Evolutionary conservation across 2,888 invertebrate species (phyloP).

Genomic region (Latrodectus hesperus): DNA sequence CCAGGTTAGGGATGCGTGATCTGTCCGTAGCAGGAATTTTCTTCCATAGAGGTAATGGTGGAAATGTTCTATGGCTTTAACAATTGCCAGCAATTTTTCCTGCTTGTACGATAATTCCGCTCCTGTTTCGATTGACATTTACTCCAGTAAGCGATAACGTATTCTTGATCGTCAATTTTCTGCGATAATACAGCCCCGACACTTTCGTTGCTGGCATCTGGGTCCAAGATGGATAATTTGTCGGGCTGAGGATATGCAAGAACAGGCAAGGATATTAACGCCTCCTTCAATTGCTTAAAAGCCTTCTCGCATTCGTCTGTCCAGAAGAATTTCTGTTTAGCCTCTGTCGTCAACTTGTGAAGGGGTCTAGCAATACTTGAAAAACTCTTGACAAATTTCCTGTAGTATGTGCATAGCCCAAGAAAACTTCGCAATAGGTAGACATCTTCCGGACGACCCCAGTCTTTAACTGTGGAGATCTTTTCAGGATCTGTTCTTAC

Average conservation of each 20-base stretch:
- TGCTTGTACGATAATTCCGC: slow-evolving; percentile 5
- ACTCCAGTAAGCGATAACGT: slow-evolving; percentile 9
- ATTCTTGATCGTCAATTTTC: not conserved
- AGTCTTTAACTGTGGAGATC: not conserved
- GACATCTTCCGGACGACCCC: slow-evolving; percentile 6
- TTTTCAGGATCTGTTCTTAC: slow-evolving; percentile 20
- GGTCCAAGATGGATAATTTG: slow-evolving; percentile 4
- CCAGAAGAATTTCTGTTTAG: slow-evolving; percentile 1
- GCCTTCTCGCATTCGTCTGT: not conserved
- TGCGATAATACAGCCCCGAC: not conserved
- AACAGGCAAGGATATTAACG: not conserved
- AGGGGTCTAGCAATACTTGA: slow-evolving; percentile 14
- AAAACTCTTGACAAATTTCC: slow-evolving; percentile 22
- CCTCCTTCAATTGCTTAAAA: not conserved
- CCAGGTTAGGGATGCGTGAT: not conserved
- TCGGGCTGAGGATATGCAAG: slow-evolving; percentile 19
- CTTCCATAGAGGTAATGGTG: slow-evolving; percentile 10
- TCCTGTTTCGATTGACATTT: slow-evolving; percentile 17
- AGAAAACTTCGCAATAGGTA: slow-evolving; percentile 18
- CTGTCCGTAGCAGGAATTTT: slow-evolving; percentile 14
- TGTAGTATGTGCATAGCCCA: slow-evolving; percentile 17
- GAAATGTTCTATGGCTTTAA: slow-evolving; percentile 15
- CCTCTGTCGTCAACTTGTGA: slow-evolving; percentile 24
- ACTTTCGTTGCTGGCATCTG: not conserved
- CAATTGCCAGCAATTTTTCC: slow-evolving; percentile 12